Percentiles rank a stretch among this genome's conserved stretches.
Evolutionary conservation across 2,888 invertebrate species (phyloP).

Genomic region (Acleris sparsana): DNA sequence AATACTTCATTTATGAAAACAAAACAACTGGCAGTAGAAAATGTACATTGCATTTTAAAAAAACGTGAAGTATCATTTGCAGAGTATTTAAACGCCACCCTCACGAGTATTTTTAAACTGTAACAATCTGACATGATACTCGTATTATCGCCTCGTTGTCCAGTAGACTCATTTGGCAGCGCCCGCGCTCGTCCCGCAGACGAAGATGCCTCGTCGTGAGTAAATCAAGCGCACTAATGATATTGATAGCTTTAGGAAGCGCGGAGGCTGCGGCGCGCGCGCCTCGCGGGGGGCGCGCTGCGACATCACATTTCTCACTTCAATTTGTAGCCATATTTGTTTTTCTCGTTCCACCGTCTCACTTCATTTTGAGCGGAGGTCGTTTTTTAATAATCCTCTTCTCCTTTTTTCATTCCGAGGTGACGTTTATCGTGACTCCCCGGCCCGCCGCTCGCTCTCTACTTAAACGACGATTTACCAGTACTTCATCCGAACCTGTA

Average conservation of each 20-base stretch:
- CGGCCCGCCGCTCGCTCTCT: slow-evolving; percentile 64
- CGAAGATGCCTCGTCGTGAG: slow-evolving; percentile 59
- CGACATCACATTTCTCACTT: slow-evolving; percentile 80
- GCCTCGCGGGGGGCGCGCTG: slow-evolving; percentile 68
- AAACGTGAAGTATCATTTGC: too few relatives aligned
- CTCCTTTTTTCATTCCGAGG: slow-evolving; percentile 77
- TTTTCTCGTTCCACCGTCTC: slow-evolving; percentile 69
- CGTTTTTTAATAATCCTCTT: slow-evolving; percentile 69
- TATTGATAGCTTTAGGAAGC: slow-evolving; percentile 47
- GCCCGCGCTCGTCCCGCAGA: slow-evolving; percentile 47
- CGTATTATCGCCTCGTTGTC: too few relatives aligned
- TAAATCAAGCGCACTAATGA: slow-evolving; percentile 72
- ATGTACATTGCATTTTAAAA: too few relatives aligned
- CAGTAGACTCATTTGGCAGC: slow-evolving; percentile 66
- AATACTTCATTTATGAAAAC: too few relatives aligned
- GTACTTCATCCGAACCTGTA: slow-evolving; percentile 73
- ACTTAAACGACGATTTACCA: slow-evolving; percentile 77
- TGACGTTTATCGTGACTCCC: slow-evolving; percentile 80
- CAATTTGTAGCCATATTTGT: slow-evolving; percentile 75
- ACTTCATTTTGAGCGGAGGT: slow-evolving; percentile 73
- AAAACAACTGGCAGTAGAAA: too few relatives aligned
- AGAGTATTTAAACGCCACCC: too few relatives aligned
- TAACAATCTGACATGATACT: too few relatives aligned
- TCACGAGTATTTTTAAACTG: too few relatives aligned
- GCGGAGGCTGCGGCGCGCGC: slow-evolving; percentile 46